phyloP scores from a whole-genome alignment of 2,113 vertebrate genomes.

The Myiagra hebetior region DNA sequence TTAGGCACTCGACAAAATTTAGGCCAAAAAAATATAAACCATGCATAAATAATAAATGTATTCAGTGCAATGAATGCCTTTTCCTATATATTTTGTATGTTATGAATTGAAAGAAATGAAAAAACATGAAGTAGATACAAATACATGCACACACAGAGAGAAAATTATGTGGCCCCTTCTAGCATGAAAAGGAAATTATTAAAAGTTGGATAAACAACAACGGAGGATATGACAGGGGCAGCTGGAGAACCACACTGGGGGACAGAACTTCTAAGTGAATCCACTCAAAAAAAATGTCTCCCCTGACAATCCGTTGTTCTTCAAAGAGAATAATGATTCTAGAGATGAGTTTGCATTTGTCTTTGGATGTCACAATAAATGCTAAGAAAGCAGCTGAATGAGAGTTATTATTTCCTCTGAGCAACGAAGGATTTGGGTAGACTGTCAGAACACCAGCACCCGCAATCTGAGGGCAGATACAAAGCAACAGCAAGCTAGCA shows the following conservation, averaged over 20 bases:
- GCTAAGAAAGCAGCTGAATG: constrained; percentile 57
- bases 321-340: constrained; percentile 70
- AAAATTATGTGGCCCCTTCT: constrained; percentile 55
- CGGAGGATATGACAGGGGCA: constrained; percentile 51
- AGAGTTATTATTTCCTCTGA: constrained; percentile 59
- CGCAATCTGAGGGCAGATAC: neutral
- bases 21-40: neutral
- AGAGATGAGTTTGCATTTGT: constrained; percentile 65
- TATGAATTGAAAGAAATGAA: constrained; percentile 10
- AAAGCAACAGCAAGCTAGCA: neutral
- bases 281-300: constrained; percentile 58
- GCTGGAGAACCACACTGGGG: constrained; percentile 62
- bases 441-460: constrained; percentile 25
- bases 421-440: constrained; percentile 25
- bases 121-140: constrained; percentile 39
- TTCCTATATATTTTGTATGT: constrained; percentile 1
- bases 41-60: neutral
- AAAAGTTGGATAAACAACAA: constrained; percentile 62
- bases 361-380: constrained; percentile 56
- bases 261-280: constrained; percentile 67
- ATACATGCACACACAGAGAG: constrained; percentile 53
- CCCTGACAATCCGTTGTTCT: constrained; percentile 63
- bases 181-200: constrained; percentile 62
- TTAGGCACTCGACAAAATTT: neutral
- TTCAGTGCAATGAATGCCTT: neutral